Percentiles rank a stretch among this genome's conserved stretches.
phyloP scores from a whole-genome alignment of 2,797 vertebrate species.

The Chaetophractus vellerosus region DNA sequence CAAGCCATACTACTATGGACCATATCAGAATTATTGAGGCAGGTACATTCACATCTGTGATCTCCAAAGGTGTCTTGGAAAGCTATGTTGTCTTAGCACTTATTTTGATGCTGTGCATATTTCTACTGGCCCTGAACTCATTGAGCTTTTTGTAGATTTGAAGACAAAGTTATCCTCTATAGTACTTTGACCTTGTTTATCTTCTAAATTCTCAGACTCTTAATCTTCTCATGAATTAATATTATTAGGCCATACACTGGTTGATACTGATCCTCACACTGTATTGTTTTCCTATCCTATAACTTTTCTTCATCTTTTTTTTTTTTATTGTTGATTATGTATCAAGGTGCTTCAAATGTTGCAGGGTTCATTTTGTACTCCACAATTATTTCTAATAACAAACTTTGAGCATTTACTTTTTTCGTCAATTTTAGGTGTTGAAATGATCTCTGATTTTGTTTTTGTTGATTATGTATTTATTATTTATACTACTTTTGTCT shows the following conservation, averaged over 20 bases:
- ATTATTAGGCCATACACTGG: neutral
- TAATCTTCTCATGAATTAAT: neutral
- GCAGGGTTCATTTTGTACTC: conserved; percentile 9
- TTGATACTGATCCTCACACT: neutral
- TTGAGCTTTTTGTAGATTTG: neutral
- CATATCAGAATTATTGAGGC: neutral
- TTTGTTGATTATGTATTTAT: neutral
- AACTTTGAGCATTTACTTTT: neutral
- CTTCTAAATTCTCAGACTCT: neutral
- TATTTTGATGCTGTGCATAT: neutral
- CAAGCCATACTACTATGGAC: neutral
- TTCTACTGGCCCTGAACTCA: conserved; percentile 5
- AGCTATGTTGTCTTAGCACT: neutral
- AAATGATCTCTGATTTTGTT: conserved; percentile 31
- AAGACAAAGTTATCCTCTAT: neutral
- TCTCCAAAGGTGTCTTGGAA: neutral
- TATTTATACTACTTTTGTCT: conserved; percentile 23
- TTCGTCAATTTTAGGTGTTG: conserved; percentile 16
- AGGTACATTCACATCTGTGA: neutral
- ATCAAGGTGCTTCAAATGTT: neutral
- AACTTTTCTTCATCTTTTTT: neutral
- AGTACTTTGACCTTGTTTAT: neutral
- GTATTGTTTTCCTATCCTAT: neutral
- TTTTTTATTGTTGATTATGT: neutral
- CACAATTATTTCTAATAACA: neutral